Conservation (phyloP, 1,140 invertebrate species). For the Trichonephila clavata region DNA sequence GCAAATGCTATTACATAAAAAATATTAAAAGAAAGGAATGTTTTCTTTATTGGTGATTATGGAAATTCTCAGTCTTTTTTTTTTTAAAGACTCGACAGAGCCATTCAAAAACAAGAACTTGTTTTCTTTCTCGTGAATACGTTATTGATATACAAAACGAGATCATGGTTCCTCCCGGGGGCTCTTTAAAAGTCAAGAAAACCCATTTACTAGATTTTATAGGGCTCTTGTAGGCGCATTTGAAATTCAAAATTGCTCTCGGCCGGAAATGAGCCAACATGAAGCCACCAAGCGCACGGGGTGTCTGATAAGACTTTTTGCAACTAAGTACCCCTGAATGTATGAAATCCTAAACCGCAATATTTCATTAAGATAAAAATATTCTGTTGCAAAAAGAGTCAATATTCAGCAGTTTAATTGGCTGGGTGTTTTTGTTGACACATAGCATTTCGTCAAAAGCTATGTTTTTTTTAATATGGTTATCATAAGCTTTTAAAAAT, state of each 20-base stretch:
- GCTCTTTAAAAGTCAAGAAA: neutral
- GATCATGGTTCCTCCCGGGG: neutral
- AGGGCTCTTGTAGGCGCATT: neutral
- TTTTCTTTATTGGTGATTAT: too few relatives aligned
- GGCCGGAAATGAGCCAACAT: neutral
- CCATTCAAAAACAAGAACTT: neutral
- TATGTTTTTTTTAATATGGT: too few relatives aligned
- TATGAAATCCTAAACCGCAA: neutral
- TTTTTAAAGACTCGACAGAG: too few relatives aligned
- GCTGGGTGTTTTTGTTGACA: neutral
- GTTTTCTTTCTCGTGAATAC: neutral
- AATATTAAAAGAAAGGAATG: too few relatives aligned
- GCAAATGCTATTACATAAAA: too few relatives aligned
- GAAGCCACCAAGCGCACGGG: neutral
- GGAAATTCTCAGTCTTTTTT: too few relatives aligned
- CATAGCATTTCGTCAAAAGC: too few relatives aligned
- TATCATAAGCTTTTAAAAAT: too few relatives aligned
- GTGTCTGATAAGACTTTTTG: neutral
- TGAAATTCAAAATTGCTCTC: constrained; percentile 21
- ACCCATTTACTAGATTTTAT: neutral
- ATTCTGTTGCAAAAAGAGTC: neutral
- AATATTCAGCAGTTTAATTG: neutral
- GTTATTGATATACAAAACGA: neutral
- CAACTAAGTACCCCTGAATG: neutral
- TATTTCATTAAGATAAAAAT: neutral